phyloP scores from a whole-genome alignment of 2,113 vertebrate species.

The Corydoras maculifer region DNA sequence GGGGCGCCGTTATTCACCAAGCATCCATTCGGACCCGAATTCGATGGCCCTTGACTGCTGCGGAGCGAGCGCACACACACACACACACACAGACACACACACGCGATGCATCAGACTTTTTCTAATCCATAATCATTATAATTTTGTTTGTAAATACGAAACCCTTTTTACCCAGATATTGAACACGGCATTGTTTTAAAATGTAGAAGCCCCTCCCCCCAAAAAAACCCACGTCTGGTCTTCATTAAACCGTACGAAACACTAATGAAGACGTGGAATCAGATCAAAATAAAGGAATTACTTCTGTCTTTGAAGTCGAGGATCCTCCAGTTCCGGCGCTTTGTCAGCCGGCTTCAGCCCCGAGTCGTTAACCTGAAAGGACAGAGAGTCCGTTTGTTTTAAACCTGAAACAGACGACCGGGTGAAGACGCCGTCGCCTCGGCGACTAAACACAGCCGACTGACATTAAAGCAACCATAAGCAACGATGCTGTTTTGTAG shows the following conservation, averaged over 20 bases:
- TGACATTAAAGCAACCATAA: too few relatives aligned
- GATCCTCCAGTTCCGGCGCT: slow-evolving; percentile 74
- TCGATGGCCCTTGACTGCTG: slow-evolving; percentile 84
- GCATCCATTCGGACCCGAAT: slow-evolving; percentile 76
- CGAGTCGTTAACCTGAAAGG: slow-evolving; percentile 74
- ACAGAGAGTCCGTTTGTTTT: slow-evolving; percentile 2
- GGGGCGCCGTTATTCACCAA: slow-evolving; percentile 57
- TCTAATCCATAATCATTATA: too few relatives aligned
- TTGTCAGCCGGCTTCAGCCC: slow-evolving; percentile 86
- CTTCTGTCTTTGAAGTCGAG: slow-evolving; percentile 90
- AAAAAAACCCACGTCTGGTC: neutral
- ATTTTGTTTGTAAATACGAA: too few relatives aligned
- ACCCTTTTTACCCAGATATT: too few relatives aligned
- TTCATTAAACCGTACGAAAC: neutral
- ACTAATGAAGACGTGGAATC: neutral
- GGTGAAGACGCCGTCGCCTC: too few relatives aligned
- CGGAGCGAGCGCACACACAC: neutral
- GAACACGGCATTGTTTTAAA: too few relatives aligned
- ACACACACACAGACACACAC: too few relatives aligned
- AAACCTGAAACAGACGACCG: neutral
- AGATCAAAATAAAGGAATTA: slow-evolving; percentile 42
- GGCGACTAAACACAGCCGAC: too few relatives aligned
- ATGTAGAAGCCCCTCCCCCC: too few relatives aligned
- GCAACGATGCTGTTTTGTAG: neutral
- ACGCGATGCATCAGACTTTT: too few relatives aligned